Evolutionary conservation across 2,113 vertebrate species (phyloP), one percentile per base, ranked within the genome.

Genomic region (Sterrhoptilus dennistouni): DNA sequence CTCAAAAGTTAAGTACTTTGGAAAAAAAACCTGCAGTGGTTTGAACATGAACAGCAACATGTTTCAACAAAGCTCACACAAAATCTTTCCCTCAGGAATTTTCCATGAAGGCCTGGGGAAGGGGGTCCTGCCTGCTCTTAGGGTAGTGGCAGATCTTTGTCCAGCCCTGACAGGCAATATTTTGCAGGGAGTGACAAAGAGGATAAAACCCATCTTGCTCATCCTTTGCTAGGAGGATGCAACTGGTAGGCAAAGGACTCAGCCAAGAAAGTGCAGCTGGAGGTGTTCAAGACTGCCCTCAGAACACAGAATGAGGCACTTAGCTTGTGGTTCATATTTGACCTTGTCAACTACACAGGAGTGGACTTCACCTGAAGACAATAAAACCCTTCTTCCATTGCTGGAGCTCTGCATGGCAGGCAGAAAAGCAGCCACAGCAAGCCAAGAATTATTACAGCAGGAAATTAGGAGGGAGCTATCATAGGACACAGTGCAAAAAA

Each of bases 111-210:
- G 28, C 31, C 44, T 69, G 22, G 16, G 25, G 40, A 89, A 81
- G 11, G 17, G 19, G 23, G 6, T 74, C 29, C 50, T 70, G 44
- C 20, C 31, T 79, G 75, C 40, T 82, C 22, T 42, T 28, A 53
- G 3, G 42, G 33, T 33, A 61, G 71, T 2, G 35, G 8, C 31
- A 80, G 68, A 61, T 64, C 28, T 78, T 74, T 80, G 40, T 23
- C 52, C 50, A 65, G 36, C 57, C 23, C 21, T 75, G 61, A 57
- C 15, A 42, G 27, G 52, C 38, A 69, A 29, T 10, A 23, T 25
- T n/a, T 56, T 61, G 45, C 75, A 63, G 0, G 0, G 13, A 68
- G 40, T 13, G 4, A 38, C 25, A 1, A 29, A 60, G 33, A 66
- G 10, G 42, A 90, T 28, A n/a, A 72, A 61, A 53, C 3, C 8